phyloP scores from a whole-genome alignment of 2,888 invertebrate species.

The Ecliptopera silaceata region DNA sequence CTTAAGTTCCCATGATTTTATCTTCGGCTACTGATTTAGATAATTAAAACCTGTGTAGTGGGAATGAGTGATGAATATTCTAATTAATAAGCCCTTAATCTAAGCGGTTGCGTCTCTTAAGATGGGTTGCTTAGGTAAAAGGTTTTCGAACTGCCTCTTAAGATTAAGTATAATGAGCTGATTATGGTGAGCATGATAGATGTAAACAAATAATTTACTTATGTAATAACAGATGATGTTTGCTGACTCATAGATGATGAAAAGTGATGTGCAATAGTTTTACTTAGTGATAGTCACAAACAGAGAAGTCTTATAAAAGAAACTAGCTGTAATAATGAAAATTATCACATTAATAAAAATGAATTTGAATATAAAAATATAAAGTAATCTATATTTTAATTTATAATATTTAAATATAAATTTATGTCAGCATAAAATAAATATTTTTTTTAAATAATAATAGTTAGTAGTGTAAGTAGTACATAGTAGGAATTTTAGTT shows the following conservation, averaged over 20 bases:
- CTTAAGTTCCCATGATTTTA: conserved; percentile 25
- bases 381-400: too few species aligned
- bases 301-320: too few species aligned
- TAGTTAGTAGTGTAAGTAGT: too few species aligned
- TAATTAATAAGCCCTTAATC: conserved; percentile 27
- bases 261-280: not conserved
- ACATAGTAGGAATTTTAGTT: too few species aligned
- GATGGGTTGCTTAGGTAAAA: conserved; percentile 22
- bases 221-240: not conserved
- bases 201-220: conserved; percentile 8
- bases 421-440: too few species aligned
- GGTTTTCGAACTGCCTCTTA: conserved; percentile 11
- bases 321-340: too few species aligned
- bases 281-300: too few species aligned
- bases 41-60: conserved; percentile 16
- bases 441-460: too few species aligned
- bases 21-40: conserved; percentile 24
- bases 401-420: too few species aligned
- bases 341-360: too few species aligned
- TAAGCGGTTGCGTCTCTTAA: conserved; percentile 23
- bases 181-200: not conserved
- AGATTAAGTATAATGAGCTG: conserved; percentile 19
- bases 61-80: conserved; percentile 26
- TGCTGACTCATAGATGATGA: not conserved
- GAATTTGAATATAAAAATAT: too few species aligned